Evolutionary conservation across 2,113 vertebrate genomes (phyloP), one percentile per base, ranked within the genome.

Genomic region (Calidris pygmaea): DNA sequence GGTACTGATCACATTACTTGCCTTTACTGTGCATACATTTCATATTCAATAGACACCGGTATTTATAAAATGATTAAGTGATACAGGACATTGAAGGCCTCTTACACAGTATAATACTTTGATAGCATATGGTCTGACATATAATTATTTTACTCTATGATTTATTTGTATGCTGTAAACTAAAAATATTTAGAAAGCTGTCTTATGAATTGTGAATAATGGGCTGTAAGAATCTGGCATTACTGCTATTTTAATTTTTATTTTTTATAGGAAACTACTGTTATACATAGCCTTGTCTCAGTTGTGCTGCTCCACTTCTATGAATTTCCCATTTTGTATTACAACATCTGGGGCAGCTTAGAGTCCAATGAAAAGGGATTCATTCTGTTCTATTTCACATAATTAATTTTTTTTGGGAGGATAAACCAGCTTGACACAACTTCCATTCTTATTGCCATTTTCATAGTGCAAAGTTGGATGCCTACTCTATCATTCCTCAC

Each of bases 131-230:
- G 74, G 63, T 83, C 47, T 95, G 89, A 93, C 48, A 45, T 65
- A 85, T 35, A 92, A 85, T 94, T 90, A 92, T 85, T 87, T 90
- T 78, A 74, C 8, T 60, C 8, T 58, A 32, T 43, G 53, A 82
- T 87, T 89, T 94, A 89, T 95, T 92, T 76, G 17, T 50, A 91
- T 63, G 34, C 37, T 71, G 29, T 41, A 81, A 89, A 89, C 17
- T 29, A 53, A 87, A 95, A 91, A 85, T 70, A 72, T 79, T 96
- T 92, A 62, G 70, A 77, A 94, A 82, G 29, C 32, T 89, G 77
- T 82, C 80, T 62, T 84, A 56, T 75, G 53, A 78, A 78, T 65
- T 79, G 62, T 85, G 76, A 94, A 56, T 88, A 94, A 86, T n/a
- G 52, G 56, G 62, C 53, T 68, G 8, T 17, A 78, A 62, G 73